Conservation (phyloP, 2,888 invertebrate genomes). For the Aspidiotus destructor region DNA sequence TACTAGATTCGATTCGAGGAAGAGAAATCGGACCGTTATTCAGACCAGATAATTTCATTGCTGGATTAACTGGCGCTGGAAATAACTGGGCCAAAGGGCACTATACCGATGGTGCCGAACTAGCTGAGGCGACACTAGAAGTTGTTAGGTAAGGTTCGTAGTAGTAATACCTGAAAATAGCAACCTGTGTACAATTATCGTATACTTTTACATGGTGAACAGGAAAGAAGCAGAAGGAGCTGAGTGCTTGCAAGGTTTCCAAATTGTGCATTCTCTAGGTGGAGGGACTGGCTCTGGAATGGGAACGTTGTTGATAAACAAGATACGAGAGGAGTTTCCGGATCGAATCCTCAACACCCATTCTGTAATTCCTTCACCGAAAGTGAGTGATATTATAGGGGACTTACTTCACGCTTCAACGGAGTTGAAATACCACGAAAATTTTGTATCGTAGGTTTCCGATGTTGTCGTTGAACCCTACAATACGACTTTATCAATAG, state of each 20-base stretch:
- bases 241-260: constrained; percentile 28
- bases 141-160: constrained; percentile 11
- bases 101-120: constrained; percentile 27
- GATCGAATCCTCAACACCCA: constrained; percentile 27
- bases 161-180: not conserved
- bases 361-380: constrained; percentile 21
- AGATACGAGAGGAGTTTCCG: constrained; percentile 26
- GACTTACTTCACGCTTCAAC: not conserved
- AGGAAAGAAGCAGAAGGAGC: constrained; percentile 28
- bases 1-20: constrained; percentile 22
- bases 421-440: not conserved
- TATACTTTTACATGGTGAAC: not conserved
- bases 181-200: not conserved
- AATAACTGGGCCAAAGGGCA: constrained; percentile 29
- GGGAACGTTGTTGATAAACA: constrained; percentile 22
- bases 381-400: not conserved
- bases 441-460: constrained; percentile 6
- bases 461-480: constrained; percentile 25
- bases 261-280: constrained; percentile 23
- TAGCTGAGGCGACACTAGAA: constrained; percentile 25
- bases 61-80: constrained; percentile 24
- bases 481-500: constrained; percentile 19
- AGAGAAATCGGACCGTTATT: constrained; percentile 27
- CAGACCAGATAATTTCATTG: constrained; percentile 29
- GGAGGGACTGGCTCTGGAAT: constrained; percentile 28